Base-by-base conservation (phyloP, 2,113 vertebrate genomes). In the Gallinago paraguaiae region DNA sequence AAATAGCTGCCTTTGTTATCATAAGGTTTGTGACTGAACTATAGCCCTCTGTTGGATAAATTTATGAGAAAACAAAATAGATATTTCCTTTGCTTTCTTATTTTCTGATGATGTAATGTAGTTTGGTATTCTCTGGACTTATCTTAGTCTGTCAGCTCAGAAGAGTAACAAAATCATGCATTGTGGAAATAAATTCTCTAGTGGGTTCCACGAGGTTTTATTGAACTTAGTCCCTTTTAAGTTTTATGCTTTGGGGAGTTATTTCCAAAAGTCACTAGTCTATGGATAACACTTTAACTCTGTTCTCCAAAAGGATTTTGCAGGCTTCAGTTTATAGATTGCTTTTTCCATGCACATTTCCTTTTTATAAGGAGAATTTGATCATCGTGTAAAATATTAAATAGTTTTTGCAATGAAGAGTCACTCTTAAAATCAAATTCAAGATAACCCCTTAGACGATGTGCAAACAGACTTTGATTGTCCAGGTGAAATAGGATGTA, bases 311-410 rank as follows among this genome's bases (percentile, higher is more conserved):
- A 67, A 63, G 31, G 45, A 14, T 48, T 63, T 80, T 39, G 13
- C n/a, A 60, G 24, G 24, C 31, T 76, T 67, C 20, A 19, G 25
- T 48, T 57, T 45, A 28, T 18, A 64, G 28, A 19, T 57, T 43
- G 27, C 7, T 90, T 59, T 59, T 71, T 59, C 63, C 77, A 39
- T 0, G 0, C 2, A 17, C 14, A 0, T 76, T 48, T 41, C 14
- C 15, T 59, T 63, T 59, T 33, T 3, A 19, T 54, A 5, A 31
- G 17, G n/a, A 61, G 33, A 67, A 6, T 17, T 50, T 70, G 10
- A 31, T 80, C 41, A 16, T 63, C 13, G 10, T 24, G 45, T 18
- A 25, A 69, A 24, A 25, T 5, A 22, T 4, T 4, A 35, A 78
- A 41, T 5, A 6, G 9, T 15, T 7, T 69, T 82, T 74, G 28